phyloP scores from a whole-genome alignment of 2,797 vertebrate species.

The Rhinella marina region DNA sequence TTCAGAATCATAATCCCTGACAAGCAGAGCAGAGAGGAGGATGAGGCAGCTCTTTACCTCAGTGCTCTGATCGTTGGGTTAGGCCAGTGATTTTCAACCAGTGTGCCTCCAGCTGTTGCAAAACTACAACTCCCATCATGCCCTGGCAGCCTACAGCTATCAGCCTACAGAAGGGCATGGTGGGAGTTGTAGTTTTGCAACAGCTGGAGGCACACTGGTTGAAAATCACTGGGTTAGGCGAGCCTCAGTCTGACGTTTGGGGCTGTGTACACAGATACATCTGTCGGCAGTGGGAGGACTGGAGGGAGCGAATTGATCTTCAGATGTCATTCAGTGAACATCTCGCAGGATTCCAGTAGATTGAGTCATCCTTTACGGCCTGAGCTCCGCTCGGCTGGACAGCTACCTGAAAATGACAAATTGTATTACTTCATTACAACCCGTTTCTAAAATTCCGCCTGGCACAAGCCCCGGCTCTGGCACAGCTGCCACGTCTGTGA shows the following conservation, averaged over 20 bases:
- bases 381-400: neutral
- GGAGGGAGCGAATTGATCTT: constrained; percentile 2
- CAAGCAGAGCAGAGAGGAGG: too few relatives aligned
- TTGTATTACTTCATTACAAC: neutral
- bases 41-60: too few relatives aligned
- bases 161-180: too few relatives aligned
- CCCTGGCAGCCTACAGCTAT: too few relatives aligned
- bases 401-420: constrained; percentile 7
- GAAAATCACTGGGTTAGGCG: too few relatives aligned
- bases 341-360: constrained; percentile 2
- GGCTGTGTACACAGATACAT: neutral
- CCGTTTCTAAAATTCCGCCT: neutral
- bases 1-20: too few relatives aligned
- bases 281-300: neutral
- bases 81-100: too few relatives aligned
- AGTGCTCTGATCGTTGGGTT: too few relatives aligned
- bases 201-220: too few relatives aligned
- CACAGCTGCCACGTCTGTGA: neutral
- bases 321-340: constrained; percentile 11
- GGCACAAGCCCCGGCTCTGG: neutral
- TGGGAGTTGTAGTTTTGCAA: too few relatives aligned
- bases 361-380: neutral
- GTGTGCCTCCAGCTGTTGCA: too few relatives aligned
- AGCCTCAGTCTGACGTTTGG: neutral
- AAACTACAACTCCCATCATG: too few relatives aligned